Evolutionary conservation across 2,888 invertebrate genomes (phyloP), one percentile per base, ranked within the genome.

Genomic region (Chesias legatella): DNA sequence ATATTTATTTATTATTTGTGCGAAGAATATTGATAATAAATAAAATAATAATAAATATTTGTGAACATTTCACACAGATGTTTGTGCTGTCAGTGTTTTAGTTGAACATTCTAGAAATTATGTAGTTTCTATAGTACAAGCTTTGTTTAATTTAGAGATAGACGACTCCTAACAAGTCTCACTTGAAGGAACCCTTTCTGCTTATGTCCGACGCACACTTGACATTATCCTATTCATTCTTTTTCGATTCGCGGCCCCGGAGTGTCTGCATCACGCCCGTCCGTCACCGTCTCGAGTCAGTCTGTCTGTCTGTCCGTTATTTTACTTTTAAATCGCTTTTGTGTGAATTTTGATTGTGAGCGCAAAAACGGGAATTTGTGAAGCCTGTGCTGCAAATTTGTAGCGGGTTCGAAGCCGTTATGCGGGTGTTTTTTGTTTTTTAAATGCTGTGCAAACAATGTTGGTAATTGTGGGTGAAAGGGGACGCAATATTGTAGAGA

Each of bases 261-360:
- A 28, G 26, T 36, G 50, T 50, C 43, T 44, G 30, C 30, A 36
- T 29, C 33, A 20, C 33, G 34, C 33, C 33, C 53, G 53, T 64
- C 43, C 38, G 45, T 67, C 65, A 53, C 45, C 60, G 67, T 65
- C 67, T 63, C 33, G 29, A 33, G 38, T 49, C 62, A 53, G 66
- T 57, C 62, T 41, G 43, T 56, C 62, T 43, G 65, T 67, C 65
- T 49, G 59, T 45, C 48, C 30, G 47, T 39, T 11, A 51, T 55
- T 53, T 48, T 30, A 56, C 52, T 56, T 58, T 56, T 43, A 56
- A 52, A 58, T 53, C 39, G 13, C 24, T 10, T 23, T 22, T 11
- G 22, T 22, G 26, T 24, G 40, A 39, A 36, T 44, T 44, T 31
- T 32, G 32, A 35, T 39, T 38, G 43, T 44, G 25, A 0, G 6